Conservation (phyloP, 2,888 invertebrate genomes). For the Eretmocerus hayati region DNA sequence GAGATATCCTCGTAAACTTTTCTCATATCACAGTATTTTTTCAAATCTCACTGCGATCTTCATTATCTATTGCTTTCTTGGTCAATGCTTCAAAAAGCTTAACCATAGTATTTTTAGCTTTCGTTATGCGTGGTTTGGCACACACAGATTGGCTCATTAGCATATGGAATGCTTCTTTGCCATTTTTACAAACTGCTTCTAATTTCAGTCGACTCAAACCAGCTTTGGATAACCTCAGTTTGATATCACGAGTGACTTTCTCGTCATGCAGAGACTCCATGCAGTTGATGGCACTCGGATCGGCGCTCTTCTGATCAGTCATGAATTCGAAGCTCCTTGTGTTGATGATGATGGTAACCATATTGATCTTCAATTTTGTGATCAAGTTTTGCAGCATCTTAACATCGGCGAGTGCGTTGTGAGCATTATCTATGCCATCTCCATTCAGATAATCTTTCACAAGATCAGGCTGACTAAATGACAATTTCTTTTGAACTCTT, state of each 20-base stretch:
- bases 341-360: not conserved
- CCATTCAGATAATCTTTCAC: not conserved
- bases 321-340: not conserved
- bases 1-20: too few species aligned
- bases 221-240: not conserved
- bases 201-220: not conserved
- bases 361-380: not conserved
- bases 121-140: not conserved
- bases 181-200: not conserved
- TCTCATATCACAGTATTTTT: too few species aligned
- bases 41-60: too few species aligned
- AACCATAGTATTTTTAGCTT: not conserved
- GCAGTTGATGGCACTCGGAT: not conserved
- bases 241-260: not conserved
- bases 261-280: not conserved
- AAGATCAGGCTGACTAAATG: not conserved
- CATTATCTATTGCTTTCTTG: too few species aligned
- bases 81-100: not conserved
- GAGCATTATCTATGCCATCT: slow-evolving; percentile 1
- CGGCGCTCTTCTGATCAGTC: not conserved
- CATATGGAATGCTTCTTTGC: not conserved
- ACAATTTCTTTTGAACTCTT: not conserved
- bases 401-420: slow-evolving; percentile 6
- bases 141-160: not conserved
- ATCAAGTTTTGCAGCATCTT: slow-evolving; percentile 9